Conservation (phyloP, 2,888 invertebrate genomes). For the Troilus luridus region DNA sequence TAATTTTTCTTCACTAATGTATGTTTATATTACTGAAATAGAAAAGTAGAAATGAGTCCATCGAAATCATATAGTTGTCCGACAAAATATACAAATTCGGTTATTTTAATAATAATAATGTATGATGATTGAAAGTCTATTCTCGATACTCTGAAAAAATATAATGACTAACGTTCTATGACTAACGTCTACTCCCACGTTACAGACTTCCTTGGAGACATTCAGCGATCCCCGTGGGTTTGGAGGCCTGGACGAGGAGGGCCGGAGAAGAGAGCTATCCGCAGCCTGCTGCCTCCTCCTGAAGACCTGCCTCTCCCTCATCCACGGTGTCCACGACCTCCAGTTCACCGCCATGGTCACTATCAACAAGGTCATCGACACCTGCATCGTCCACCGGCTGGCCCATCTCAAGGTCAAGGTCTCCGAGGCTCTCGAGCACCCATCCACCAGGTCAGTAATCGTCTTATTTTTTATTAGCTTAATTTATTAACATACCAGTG, state of each 20-base stretch:
- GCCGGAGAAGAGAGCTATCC: slow-evolving; percentile 67
- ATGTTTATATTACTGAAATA: too few relatives aligned
- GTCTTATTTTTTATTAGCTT: not conserved
- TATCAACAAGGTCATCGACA: slow-evolving; percentile 75
- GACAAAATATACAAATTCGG: too few relatives aligned
- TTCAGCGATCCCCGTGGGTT: slow-evolving; percentile 66
- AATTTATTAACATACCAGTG: too few relatives aligned
- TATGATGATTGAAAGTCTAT: too few relatives aligned
- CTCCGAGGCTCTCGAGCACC: slow-evolving; percentile 66
- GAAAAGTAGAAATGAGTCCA: too few relatives aligned
- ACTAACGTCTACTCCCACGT: not conserved
- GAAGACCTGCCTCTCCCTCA: slow-evolving; percentile 72
- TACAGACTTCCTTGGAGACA: slow-evolving; percentile 69
- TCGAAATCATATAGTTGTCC: too few relatives aligned
- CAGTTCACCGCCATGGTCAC: slow-evolving; percentile 76
- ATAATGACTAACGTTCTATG: too few relatives aligned
- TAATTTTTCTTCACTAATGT: too few relatives aligned
- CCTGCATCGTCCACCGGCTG: slow-evolving; percentile 69
- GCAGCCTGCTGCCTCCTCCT: slow-evolving; percentile 73
- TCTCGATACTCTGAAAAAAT: too few relatives aligned
- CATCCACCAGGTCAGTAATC: slow-evolving; percentile 65
- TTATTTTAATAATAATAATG: too few relatives aligned
- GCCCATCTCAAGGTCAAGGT: slow-evolving; percentile 67
- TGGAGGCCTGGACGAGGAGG: slow-evolving; percentile 59
- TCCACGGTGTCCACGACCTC: slow-evolving; percentile 74